A percentile compares a stretch with the other conserved stretches of the same genome.
phyloP scores from a whole-genome alignment of 1,140 invertebrate genomes.

The Ditylenchus dipsaci region DNA sequence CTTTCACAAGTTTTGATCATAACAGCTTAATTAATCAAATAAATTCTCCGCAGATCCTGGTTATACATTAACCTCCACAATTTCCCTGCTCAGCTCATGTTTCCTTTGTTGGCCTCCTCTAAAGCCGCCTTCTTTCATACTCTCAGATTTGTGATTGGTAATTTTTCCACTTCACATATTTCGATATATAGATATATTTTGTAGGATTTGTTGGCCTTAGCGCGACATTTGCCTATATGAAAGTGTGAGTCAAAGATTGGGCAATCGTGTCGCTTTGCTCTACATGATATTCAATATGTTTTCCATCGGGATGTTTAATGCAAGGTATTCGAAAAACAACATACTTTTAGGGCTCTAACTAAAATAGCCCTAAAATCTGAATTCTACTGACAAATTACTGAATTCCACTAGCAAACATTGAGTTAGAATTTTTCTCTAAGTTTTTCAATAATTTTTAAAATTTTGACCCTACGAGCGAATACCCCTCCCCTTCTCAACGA shows the following conservation, averaged over 20 bases:
- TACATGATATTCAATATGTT: constrained; percentile 77
- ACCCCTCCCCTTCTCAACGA: no score
- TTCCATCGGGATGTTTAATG: constrained; percentile 82
- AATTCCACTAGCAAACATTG: no score
- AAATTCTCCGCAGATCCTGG: constrained; percentile 42
- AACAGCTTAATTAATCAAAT: not conserved
- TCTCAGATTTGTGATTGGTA: constrained; percentile 72
- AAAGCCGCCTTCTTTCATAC: constrained; percentile 85
- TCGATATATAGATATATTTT: no score
- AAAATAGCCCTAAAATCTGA: no score
- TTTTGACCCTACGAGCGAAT: no score
- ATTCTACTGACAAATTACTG: no score
- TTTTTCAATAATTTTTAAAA: no score
- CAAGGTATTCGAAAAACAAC: constrained; percentile 10
- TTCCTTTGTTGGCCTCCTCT: constrained; percentile 33
- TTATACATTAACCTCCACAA: constrained; percentile 70
- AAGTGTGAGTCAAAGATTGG: constrained; percentile 82
- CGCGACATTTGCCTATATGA: constrained; percentile 89
- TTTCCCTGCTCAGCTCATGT: constrained; percentile 67
- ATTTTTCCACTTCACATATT: no score
- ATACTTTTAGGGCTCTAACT: no score
- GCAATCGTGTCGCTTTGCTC: constrained; percentile 77
- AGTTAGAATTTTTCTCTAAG: no score
- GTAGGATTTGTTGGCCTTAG: constrained; percentile 64
- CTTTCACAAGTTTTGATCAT: constrained; percentile 62